Percentiles rank a stretch among this genome's conserved stretches.
Evolutionary conservation across 1,140 invertebrate species (phyloP).

Genomic region (Drosophila virilis): DNA sequence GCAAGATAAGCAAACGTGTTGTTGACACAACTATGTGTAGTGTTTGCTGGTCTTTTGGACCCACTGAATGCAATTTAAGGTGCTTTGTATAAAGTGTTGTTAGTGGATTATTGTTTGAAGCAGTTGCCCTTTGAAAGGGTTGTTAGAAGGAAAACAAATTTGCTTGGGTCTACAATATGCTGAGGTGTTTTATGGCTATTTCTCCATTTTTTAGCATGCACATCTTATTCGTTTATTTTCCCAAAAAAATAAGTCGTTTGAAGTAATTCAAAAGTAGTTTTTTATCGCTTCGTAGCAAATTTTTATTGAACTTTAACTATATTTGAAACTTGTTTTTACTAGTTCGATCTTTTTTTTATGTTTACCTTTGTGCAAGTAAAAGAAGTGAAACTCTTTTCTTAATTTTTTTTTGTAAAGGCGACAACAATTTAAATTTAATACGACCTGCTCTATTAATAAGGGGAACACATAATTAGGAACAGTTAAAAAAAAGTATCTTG

Average conservation of each 20-base stretch:
- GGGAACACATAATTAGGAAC: too few relatives aligned
- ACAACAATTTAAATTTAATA: too few relatives aligned
- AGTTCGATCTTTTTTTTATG: too few relatives aligned
- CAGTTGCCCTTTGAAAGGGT: background rate
- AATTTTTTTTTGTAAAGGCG: too few relatives aligned
- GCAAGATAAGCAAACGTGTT: constrained; percentile 60
- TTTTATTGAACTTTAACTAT: too few relatives aligned
- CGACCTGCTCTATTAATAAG: too few relatives aligned
- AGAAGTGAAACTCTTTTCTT: too few relatives aligned
- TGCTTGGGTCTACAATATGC: background rate
- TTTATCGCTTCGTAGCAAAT: too few relatives aligned
- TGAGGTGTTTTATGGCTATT: background rate
- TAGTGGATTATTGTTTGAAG: constrained; percentile 29
- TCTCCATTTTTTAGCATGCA: background rate
- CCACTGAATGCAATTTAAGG: constrained; percentile 26
- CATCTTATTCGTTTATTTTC: background rate
- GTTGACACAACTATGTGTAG: constrained; percentile 47
- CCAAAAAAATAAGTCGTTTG: background rate
- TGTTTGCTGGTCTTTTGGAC: constrained; percentile 43
- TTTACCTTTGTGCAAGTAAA: too few relatives aligned
- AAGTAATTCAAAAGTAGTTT: too few relatives aligned
- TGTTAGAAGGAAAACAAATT: constrained; percentile 5
- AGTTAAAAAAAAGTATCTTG: too few relatives aligned
- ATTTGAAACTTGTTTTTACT: too few relatives aligned
- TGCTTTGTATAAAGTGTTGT: constrained; percentile 31